Conservation (phyloP, 2,888 invertebrate genomes). For the Dichetophora obliterata region DNA sequence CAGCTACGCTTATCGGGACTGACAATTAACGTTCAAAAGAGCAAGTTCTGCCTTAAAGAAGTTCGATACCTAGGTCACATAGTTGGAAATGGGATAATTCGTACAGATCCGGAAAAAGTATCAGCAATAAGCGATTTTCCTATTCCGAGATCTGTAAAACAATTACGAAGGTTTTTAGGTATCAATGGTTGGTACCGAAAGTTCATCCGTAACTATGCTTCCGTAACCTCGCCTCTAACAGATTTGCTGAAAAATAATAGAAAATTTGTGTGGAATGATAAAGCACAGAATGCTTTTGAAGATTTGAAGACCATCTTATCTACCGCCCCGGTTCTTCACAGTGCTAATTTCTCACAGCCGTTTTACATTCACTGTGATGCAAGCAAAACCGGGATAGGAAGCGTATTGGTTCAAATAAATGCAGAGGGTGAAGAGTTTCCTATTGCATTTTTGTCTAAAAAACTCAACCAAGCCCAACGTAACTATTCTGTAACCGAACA, state of each 20-base stretch:
- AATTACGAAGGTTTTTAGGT: conserved; percentile 38
- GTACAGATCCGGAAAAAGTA: conserved; percentile 39
- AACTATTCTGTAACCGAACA: no score
- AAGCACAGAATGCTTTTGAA: conserved; percentile 36
- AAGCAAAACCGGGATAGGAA: no score
- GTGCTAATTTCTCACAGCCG: no score
- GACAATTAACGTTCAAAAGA: conserved; percentile 28
- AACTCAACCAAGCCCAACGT: no score
- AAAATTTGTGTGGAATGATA: conserved; percentile 28
- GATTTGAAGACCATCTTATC: conserved; percentile 24
- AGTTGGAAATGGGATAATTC: no score
- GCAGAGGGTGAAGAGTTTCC: no score
- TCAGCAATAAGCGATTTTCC: conserved; percentile 34
- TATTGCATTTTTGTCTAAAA: no score
- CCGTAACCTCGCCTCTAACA: conserved; percentile 29
- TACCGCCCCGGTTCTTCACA: conserved; percentile 39
- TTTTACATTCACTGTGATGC: no score
- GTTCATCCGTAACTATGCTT: conserved; percentile 27
- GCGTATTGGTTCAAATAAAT: no score
- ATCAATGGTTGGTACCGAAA: conserved; percentile 38
- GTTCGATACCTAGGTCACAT: no score
- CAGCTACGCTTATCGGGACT: conserved; percentile 10
- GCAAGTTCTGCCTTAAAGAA: no score
- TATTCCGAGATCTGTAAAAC: conserved; percentile 11
- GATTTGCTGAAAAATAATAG: conserved; percentile 18